Evolutionary conservation across 2,888 invertebrate species (phyloP).

Genomic region (Trissolcus japonicus): DNA sequence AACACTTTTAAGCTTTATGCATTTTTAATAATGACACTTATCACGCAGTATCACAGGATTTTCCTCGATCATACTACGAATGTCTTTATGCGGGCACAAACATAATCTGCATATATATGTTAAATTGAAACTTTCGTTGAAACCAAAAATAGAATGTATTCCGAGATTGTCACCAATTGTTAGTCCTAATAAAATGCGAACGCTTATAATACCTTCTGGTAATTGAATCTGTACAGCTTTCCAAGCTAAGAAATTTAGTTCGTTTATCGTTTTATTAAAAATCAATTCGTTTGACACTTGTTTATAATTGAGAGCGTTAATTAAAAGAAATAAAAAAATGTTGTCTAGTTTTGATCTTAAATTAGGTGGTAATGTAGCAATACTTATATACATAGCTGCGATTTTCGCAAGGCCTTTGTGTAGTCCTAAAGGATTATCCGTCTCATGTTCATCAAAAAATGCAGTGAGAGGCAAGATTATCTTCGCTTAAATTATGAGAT

Average conservation of each 20-base stretch:
- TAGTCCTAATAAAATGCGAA: conserved; percentile 4
- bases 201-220: background rate
- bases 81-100: conserved; percentile 6
- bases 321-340: background rate
- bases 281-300: background rate
- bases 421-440: background rate
- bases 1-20: background rate
- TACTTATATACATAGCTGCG: background rate
- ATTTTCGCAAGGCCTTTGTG: background rate
- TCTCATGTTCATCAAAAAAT: background rate
- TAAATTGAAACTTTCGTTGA: conserved; percentile 14
- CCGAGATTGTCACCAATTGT: conserved; percentile 15
- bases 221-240: background rate
- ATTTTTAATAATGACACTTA: background rate
- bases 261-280: background rate
- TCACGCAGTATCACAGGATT: conserved; percentile 12
- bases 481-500: too few species aligned
- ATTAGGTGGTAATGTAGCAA: background rate
- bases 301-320: background rate
- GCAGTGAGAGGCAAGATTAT: background rate
- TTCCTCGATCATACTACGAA: conserved; percentile 9
- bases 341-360: background rate
- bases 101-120: conserved; percentile 20
- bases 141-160: conserved; percentile 14
- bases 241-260: background rate